Percentiles rank a stretch among this genome's conserved stretches.
phyloP scores from a whole-genome alignment of 1,140 invertebrate genomes.

The Dryas iulia region DNA sequence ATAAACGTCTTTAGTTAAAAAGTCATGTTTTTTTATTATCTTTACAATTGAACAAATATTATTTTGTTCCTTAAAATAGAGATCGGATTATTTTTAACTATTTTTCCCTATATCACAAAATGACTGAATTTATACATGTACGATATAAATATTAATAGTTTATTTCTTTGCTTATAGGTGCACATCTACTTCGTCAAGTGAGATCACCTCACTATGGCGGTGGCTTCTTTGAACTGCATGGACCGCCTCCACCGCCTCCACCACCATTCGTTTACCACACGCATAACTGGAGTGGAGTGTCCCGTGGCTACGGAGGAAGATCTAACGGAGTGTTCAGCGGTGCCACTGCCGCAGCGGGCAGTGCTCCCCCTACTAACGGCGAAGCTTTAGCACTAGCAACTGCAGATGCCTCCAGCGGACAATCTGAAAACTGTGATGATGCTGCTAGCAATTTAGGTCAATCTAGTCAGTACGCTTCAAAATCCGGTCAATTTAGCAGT shows the following conservation, averaged over 20 bases:
- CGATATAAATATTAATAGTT: too few relatives aligned
- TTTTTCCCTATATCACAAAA: too few relatives aligned
- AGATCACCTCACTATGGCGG: slow-evolving; percentile 45
- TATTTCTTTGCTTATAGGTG: slow-evolving; percentile 39
- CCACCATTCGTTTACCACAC: slow-evolving; percentile 51
- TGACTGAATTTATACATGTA: too few relatives aligned
- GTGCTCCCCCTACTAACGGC: slow-evolving; percentile 34
- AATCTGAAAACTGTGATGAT: slow-evolving; percentile 19
- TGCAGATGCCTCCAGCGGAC: not conserved
- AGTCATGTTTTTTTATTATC: too few relatives aligned
- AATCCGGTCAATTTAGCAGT: not conserved
- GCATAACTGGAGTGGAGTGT: slow-evolving; percentile 59
- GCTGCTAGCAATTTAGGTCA: slow-evolving; percentile 9
- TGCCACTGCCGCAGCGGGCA: slow-evolving; percentile 52
- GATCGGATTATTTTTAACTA: too few relatives aligned
- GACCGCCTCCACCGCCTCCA: slow-evolving; percentile 38
- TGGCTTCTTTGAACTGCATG: slow-evolving; percentile 32
- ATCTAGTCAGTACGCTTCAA: not conserved
- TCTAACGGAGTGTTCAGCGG: slow-evolving; percentile 61
- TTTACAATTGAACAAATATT: too few relatives aligned
- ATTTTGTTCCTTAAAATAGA: too few relatives aligned
- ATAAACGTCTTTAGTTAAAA: too few relatives aligned
- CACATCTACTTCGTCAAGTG: slow-evolving; percentile 30
- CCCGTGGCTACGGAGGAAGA: slow-evolving; percentile 37
- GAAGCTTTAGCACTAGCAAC: slow-evolving; percentile 60